Conservation (phyloP, 2,797 vertebrate species). For the Sebastes kiyomatsui region DNA sequence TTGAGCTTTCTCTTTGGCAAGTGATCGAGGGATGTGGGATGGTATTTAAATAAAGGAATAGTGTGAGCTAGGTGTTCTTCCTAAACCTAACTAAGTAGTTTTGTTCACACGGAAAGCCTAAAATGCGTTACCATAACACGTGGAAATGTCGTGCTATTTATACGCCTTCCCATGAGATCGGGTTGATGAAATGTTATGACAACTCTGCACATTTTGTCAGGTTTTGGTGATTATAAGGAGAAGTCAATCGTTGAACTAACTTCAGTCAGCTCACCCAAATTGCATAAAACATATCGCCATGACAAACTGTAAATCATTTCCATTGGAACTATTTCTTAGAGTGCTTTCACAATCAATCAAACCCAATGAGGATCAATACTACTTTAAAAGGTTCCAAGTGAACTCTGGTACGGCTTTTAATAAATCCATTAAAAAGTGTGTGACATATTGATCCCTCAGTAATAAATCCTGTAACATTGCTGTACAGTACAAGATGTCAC, state of each 20-base stretch:
- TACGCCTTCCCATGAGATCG: no score
- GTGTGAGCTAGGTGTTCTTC: background rate
- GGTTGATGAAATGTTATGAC: background rate
- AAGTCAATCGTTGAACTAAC: background rate
- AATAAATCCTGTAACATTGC: background rate
- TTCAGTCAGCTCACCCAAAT: background rate
- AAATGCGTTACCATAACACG: no score
- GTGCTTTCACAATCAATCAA: background rate
- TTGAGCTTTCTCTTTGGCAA: constrained; percentile 31
- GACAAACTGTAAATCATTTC: background rate
- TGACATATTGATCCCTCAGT: background rate
- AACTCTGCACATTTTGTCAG: background rate
- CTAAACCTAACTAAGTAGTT: no score
- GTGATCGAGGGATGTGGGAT: constrained; percentile 45
- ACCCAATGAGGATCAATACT: background rate
- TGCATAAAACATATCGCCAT: background rate
- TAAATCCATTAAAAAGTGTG: background rate
- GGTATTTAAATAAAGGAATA: constrained; percentile 14
- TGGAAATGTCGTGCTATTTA: no score
- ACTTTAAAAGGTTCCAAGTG: background rate
- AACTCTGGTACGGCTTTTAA: background rate
- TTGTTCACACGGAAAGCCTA: no score
- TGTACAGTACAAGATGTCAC: background rate
- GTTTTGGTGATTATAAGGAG: background rate
- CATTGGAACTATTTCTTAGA: background rate